Percentiles rank a stretch among this genome's conserved stretches.
Evolutionary conservation across 1,140 invertebrate species (phyloP).

Genomic region (Drosophila bipectinata): DNA sequence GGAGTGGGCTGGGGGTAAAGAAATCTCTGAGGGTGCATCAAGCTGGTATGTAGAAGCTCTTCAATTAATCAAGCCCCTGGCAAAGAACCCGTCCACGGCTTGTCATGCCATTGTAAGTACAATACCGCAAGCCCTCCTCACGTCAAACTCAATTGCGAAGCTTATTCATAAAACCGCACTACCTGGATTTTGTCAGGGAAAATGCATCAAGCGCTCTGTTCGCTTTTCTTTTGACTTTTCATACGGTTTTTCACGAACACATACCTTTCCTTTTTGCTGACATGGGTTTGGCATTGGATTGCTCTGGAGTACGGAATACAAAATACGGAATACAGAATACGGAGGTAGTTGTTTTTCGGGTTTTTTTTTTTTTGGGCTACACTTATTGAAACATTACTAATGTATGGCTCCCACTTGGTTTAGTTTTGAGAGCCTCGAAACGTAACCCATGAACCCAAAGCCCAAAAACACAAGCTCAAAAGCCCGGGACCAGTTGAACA

Average conservation of each 20-base stretch:
- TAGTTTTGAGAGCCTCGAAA: constrained; percentile 52
- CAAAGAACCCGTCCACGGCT: constrained; percentile 20
- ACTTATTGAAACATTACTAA: constrained; percentile 68
- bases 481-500: constrained; percentile 23
- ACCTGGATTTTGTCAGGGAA: constrained; percentile 35
- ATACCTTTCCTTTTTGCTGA: constrained; percentile 25
- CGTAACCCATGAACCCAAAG: constrained; percentile 20
- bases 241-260: constrained; percentile 8
- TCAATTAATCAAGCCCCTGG: constrained; percentile 59
- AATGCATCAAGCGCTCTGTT: constrained; percentile 46
- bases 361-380: constrained; percentile 17
- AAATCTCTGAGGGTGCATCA: neutral
- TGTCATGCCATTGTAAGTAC: constrained; percentile 23
- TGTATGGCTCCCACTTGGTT: constrained; percentile 73
- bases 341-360: constrained; percentile 1
- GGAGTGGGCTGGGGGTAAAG: neutral
- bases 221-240: constrained; percentile 64
- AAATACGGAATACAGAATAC: neutral
- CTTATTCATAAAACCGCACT: constrained; percentile 59
- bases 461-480: constrained; percentile 3
- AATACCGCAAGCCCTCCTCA: constrained; percentile 17
- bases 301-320: constrained; percentile 22
- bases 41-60: constrained; percentile 23
- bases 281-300: constrained; percentile 51
- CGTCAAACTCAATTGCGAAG: constrained; percentile 65